Evolutionary conservation across 2,888 invertebrate genomes (phyloP).

Genomic region (Parnassius smintheus): DNA sequence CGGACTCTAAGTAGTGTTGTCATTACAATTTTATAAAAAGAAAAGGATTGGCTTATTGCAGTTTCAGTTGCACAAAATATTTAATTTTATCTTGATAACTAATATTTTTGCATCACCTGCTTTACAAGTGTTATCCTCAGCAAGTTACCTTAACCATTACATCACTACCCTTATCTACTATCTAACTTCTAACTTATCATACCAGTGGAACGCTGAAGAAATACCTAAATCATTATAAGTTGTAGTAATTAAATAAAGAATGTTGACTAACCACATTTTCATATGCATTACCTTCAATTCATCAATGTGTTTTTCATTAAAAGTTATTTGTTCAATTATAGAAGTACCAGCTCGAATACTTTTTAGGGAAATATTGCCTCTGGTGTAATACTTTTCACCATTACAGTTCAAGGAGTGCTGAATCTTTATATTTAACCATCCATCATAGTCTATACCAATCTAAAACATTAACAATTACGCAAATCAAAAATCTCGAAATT

Average conservation of each 20-base stretch:
- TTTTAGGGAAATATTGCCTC: constrained; percentile 86
- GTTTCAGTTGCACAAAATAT: too few relatives aligned
- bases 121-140: too few relatives aligned
- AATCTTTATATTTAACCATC: constrained; percentile 86
- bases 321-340: constrained; percentile 82
- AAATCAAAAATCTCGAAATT: too few relatives aligned
- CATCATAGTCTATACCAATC: constrained; percentile 85
- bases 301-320: constrained; percentile 78
- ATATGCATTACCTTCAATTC: constrained; percentile 73
- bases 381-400: constrained; percentile 80
- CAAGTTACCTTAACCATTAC: too few relatives aligned
- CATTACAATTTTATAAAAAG: too few relatives aligned
- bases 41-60: too few relatives aligned
- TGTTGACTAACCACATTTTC: not conserved
- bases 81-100: too few relatives aligned
- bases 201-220: too few relatives aligned
- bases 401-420: constrained; percentile 83
- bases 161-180: too few relatives aligned
- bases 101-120: too few relatives aligned
- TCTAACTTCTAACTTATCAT: too few relatives aligned
- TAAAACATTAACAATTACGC: constrained; percentile 38
- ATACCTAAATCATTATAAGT: not conserved
- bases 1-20: too few relatives aligned
- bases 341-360: constrained; percentile 85
- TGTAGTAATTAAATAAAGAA: constrained; percentile 15